Percentiles rank a stretch among this genome's conserved stretches.
phyloP scores from a whole-genome alignment of 1,140 invertebrate species.

The Euwallacea fornicatus region DNA sequence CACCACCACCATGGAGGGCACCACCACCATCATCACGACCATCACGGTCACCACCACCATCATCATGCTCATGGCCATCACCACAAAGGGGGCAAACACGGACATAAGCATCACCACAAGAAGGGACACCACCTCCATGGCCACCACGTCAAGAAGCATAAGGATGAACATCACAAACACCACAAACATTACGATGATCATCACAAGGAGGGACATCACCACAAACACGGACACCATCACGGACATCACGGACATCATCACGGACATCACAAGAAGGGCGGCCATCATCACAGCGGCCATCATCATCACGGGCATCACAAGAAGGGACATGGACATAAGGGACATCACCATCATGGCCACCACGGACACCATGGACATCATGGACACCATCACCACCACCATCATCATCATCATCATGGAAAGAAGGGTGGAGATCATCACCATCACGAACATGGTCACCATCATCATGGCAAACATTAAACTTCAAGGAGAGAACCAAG shows the following conservation, averaged over 20 bases:
- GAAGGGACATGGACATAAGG: slow-evolving; percentile 68
- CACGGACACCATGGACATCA: slow-evolving; percentile 69
- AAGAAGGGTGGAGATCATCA: slow-evolving; percentile 68
- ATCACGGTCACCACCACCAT: slow-evolving; percentile 66
- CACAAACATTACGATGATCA: slow-evolving; percentile 68
- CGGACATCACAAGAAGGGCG: slow-evolving; percentile 69
- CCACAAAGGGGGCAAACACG: slow-evolving; percentile 69
- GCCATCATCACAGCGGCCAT: slow-evolving; percentile 69
- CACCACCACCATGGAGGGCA: slow-evolving; percentile 73
- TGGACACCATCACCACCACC: slow-evolving; percentile 60
- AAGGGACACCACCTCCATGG: slow-evolving; percentile 71
- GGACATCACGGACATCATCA: slow-evolving; percentile 68
- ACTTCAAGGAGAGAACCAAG: neutral
- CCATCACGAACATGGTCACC: slow-evolving; percentile 55
- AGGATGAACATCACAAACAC: slow-evolving; percentile 74
- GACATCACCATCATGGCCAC: slow-evolving; percentile 73
- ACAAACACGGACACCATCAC: slow-evolving; percentile 71
- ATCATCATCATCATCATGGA: slow-evolving; percentile 66
- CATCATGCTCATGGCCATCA: slow-evolving; percentile 76
- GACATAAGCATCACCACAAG: slow-evolving; percentile 69
- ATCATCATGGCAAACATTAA: slow-evolving; percentile 39
- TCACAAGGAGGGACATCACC: slow-evolving; percentile 74
- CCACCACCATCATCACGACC: slow-evolving; percentile 75
- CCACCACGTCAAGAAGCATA: slow-evolving; percentile 78
- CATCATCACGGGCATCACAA: slow-evolving; percentile 66